These are phyloP conservation scores for Eidolon dupreanum DNA, from an alignment of 2,797 vertebrate genomes.

Conservation along the genomic window DNA sequence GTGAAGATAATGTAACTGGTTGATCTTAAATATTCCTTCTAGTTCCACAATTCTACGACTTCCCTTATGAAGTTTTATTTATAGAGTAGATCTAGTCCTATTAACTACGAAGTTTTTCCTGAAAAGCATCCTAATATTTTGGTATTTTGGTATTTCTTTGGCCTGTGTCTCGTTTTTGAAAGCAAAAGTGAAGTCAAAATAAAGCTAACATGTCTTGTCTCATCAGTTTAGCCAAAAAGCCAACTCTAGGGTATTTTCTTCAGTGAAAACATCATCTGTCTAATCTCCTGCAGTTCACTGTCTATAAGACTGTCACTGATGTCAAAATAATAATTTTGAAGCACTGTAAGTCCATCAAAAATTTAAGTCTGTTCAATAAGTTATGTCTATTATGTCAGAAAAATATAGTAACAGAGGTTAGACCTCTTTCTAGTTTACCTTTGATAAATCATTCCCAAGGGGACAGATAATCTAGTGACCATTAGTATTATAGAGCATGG, in stretches of 20 bases:
- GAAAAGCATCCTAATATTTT: neutral
- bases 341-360: neutral
- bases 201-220: neutral
- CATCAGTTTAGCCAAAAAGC: neutral
- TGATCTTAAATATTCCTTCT: neutral
- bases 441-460: neutral
- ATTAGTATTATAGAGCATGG: neutral
- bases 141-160: neutral
- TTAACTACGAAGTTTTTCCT: neutral
- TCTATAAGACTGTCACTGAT: neutral
- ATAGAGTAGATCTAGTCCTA: neutral
- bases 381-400: constrained; percentile 22
- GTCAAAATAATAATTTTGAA: constrained; percentile 35
- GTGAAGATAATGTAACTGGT: neutral
- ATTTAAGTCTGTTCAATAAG: constrained; percentile 8
- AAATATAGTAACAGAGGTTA: neutral
- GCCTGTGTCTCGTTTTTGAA: neutral
- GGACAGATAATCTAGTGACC: neutral
- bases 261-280: neutral
- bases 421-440: neutral
- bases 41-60: neutral
- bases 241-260: constrained; percentile 1
- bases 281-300: neutral
- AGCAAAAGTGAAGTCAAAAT: neutral
- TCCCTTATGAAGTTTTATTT: constrained; percentile 1